A percentile compares a stretch with the other conserved stretches of the same genome.
Evolutionary conservation across 1,140 invertebrate genomes (phyloP).

Genomic region (Cardiocondyla obscurior): DNA sequence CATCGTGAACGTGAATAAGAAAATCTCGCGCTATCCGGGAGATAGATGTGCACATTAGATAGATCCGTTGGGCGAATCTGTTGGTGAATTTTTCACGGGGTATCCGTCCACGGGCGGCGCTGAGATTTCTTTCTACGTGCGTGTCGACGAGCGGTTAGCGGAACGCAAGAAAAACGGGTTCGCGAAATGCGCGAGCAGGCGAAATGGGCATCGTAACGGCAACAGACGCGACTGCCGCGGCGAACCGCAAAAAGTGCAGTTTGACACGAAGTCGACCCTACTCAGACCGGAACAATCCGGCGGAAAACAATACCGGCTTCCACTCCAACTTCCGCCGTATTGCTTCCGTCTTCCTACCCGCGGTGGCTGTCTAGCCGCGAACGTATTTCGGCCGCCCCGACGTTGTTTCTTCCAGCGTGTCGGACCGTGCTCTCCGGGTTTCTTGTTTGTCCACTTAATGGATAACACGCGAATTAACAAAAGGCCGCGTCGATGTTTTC

Average conservation of each 20-base stretch:
- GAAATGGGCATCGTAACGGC: conserved; percentile 61
- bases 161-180: conserved; percentile 61
- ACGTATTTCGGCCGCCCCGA: conserved; percentile 17
- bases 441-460: conserved; percentile 58
- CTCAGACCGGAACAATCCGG: conserved; percentile 63
- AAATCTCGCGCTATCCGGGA: not conserved
- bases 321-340: conserved; percentile 42
- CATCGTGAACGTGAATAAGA: not conserved
- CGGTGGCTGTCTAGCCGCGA: conserved; percentile 36
- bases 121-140: conserved; percentile 61
- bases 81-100: conserved; percentile 36
- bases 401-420: conserved; percentile 50
- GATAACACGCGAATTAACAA: conserved; percentile 56
- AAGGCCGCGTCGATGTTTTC: conserved; percentile 44
- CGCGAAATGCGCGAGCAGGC: conserved; percentile 53
- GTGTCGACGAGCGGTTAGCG: conserved; percentile 56
- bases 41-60: conserved; percentile 11
- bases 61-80: not conserved
- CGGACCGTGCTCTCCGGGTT: conserved; percentile 17
- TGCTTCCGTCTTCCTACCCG: conserved; percentile 15
- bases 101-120: not conserved
- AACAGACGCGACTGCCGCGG: conserved; percentile 48
- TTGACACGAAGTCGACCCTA: conserved; percentile 68
- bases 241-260: conserved; percentile 60
- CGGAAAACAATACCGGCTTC: conserved; percentile 69